Percentiles rank a stretch among this genome's conserved stretches.
These are phyloP conservation scores for Carduelis carduelis DNA, from an alignment of 2,797 vertebrate species.

Conservation along the genomic window DNA sequence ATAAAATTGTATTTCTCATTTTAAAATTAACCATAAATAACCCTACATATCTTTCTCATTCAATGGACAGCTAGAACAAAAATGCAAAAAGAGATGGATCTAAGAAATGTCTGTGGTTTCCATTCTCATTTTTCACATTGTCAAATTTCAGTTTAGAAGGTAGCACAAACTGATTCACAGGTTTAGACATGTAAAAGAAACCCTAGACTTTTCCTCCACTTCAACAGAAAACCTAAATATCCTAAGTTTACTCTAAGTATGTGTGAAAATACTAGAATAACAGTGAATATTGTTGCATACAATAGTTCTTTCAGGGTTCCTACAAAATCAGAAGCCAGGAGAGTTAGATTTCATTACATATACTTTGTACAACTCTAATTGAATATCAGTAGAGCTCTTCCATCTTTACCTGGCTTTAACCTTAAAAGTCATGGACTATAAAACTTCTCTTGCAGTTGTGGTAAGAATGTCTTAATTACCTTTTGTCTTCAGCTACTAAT, in stretches of 20 bases:
- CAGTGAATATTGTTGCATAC: neutral
- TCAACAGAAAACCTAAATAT: neutral
- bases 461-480: neutral
- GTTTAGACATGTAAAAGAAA: neutral
- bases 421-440: neutral
- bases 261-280: neutral
- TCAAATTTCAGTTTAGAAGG: neutral
- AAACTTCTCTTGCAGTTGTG: neutral
- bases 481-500: neutral
- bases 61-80: neutral
- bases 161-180: neutral
- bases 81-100: neutral
- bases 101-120: neutral
- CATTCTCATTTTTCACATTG: neutral
- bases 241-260: neutral
- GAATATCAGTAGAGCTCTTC: neutral
- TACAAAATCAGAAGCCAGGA: neutral
- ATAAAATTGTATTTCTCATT: neutral
- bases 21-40: neutral
- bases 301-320: neutral
- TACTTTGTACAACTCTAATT: neutral
- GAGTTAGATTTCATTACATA: neutral
- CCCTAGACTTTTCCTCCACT: neutral
- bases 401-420: neutral
- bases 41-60: neutral